Evolutionary conservation across 1,140 invertebrate genomes (phyloP).

Genomic region (Sitophilus oryzae): DNA sequence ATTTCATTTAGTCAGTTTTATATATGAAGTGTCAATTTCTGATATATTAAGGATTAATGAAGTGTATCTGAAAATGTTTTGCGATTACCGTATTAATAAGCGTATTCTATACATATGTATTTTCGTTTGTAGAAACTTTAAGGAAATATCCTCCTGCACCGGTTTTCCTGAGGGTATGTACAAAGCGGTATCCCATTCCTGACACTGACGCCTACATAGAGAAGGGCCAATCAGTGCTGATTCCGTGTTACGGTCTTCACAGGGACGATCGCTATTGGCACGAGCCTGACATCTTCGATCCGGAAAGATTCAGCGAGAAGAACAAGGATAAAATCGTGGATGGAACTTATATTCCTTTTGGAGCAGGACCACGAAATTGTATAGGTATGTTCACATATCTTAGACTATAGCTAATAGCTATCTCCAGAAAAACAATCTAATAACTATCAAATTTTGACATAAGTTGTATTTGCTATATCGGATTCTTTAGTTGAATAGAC

Average conservation of each 20-base stretch:
- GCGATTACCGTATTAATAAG: no score
- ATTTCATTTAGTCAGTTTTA: no score
- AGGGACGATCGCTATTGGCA: constrained; percentile 53
- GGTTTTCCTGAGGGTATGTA: constrained; percentile 49
- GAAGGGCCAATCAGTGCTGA: constrained; percentile 45
- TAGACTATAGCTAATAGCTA: neutral
- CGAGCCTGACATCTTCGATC: constrained; percentile 60
- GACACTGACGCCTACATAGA: constrained; percentile 45
- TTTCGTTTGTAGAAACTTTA: constrained; percentile 48
- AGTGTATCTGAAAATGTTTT: no score
- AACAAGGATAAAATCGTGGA: constrained; percentile 43
- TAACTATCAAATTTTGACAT: no score
- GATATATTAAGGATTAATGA: no score
- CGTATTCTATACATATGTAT: no score
- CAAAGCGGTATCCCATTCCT: constrained; percentile 48
- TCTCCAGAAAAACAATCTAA: neutral
- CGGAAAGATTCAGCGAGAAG: constrained; percentile 56
- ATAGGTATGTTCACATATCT: constrained; percentile 48
- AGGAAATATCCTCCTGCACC: constrained; percentile 55
- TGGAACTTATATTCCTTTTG: constrained; percentile 59
- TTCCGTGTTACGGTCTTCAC: constrained; percentile 49
- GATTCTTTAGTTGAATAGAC: neutral
- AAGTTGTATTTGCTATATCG: neutral
- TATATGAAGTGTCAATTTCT: no score
- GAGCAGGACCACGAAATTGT: constrained; percentile 62